A percentile compares a stretch with the other conserved stretches of the same genome.
phyloP scores from a whole-genome alignment of 2,113 vertebrate species.

The Copsychus sechellarum region DNA sequence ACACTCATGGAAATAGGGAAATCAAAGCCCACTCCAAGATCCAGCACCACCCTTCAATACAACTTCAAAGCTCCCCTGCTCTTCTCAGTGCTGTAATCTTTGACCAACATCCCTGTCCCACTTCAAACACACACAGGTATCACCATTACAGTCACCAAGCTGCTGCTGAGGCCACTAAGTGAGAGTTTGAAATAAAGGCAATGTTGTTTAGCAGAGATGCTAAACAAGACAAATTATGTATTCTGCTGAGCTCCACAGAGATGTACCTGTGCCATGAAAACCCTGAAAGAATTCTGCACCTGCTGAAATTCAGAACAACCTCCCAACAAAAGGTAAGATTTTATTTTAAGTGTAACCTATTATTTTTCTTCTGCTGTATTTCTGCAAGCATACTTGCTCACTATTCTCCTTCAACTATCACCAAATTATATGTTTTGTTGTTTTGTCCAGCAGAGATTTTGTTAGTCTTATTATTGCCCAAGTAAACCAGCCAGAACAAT shows the following conservation, averaged over 20 bases:
- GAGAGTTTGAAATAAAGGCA: not conserved
- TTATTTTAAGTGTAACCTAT: not conserved
- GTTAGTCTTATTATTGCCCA: not conserved
- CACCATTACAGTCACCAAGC: not conserved
- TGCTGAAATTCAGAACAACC: not conserved
- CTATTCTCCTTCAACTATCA: not conserved
- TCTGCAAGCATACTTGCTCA: not conserved
- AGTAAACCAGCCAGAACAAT: not conserved
- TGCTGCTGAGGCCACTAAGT: not conserved
- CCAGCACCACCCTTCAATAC: not conserved
- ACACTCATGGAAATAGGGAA: not conserved
- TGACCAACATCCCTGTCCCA: not conserved
- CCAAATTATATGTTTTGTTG: not conserved
- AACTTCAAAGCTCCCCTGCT: not conserved
- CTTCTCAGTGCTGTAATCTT: rapidly evolving
- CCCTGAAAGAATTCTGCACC: not conserved
- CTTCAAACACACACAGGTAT: not conserved
- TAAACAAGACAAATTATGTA: not conserved
- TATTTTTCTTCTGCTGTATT: not conserved
- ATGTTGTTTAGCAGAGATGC: not conserved
- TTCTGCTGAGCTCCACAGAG: not conserved
- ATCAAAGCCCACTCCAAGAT: not conserved
- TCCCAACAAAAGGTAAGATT: not conserved
- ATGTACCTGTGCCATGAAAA: not conserved
- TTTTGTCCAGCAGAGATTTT: not conserved